A percentile compares a stretch with the other conserved stretches of the same genome.
phyloP scores from a whole-genome alignment of 2,797 vertebrate genomes.

The Dicrostonyx torquatus region DNA sequence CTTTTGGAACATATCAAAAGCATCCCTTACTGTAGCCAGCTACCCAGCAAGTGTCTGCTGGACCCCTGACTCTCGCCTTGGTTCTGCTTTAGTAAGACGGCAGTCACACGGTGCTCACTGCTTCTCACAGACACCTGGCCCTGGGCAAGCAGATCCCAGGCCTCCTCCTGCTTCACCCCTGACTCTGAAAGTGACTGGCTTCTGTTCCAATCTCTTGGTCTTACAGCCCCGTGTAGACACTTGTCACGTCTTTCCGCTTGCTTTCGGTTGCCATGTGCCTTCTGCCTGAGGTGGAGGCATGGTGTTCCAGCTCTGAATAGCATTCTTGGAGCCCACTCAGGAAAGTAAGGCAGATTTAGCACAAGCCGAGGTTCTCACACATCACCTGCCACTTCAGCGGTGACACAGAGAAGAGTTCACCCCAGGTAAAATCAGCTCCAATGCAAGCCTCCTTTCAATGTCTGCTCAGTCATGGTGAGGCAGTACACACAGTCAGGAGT shows the following conservation, averaged over 20 bases:
- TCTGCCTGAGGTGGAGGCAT: background rate
- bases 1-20: background rate
- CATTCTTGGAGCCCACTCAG: background rate
- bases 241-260: background rate
- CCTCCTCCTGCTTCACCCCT: background rate
- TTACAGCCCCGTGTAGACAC: too few relatives aligned
- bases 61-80: rapidly evolving
- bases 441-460: background rate
- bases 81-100: rapidly evolving
- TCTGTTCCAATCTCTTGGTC: background rate
- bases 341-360: background rate
- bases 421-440: background rate
- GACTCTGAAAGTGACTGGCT: background rate
- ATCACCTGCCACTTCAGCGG: background rate
- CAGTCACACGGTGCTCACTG: rapidly evolving
- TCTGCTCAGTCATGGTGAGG: background rate
- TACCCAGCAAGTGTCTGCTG: rapidly evolving
- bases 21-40: background rate
- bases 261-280: background rate
- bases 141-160: rapidly evolving
- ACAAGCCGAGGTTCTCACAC: background rate
- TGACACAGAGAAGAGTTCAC: background rate
- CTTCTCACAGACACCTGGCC: background rate
- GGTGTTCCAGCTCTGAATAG: background rate
- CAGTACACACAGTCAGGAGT: background rate